phyloP scores from a whole-genome alignment of 1,140 invertebrate genomes.

The Samia ricini region DNA sequence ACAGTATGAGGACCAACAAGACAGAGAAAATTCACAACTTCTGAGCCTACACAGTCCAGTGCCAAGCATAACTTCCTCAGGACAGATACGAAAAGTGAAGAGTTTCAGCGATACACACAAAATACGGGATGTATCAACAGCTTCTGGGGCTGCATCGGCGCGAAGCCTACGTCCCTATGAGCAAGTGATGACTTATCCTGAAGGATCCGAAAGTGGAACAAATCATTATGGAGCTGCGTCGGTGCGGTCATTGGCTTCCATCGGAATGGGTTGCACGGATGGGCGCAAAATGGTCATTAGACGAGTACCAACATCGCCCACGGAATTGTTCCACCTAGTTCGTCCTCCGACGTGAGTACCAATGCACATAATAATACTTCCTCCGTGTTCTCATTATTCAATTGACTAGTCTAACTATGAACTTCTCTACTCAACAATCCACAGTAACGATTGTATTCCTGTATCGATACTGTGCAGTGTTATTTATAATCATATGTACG shows the following conservation, averaged over 20 bases:
- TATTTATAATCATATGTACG: not conserved
- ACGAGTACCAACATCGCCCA: conserved; percentile 88
- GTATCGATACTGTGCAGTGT: not conserved
- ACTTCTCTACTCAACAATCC: conserved; percentile 12
- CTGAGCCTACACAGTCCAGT: conserved; percentile 47
- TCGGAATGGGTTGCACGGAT: conserved; percentile 91
- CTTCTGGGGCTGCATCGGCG: conserved; percentile 66
- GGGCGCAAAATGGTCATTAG: conserved; percentile 90
- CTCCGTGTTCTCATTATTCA: conserved; percentile 62
- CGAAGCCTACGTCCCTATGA: conserved; percentile 68
- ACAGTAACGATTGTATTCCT: not conserved
- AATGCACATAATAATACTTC: conserved; percentile 51
- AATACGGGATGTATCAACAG: conserved; percentile 64
- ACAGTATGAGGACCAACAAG: conserved; percentile 52
- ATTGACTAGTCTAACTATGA: conserved; percentile 40
- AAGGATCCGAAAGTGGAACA: conserved; percentile 71
- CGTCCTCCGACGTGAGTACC: conserved; percentile 88
- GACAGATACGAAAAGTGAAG: conserved; percentile 71
- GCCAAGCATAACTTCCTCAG: conserved; percentile 63
- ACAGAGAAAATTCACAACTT: conserved; percentile 54
- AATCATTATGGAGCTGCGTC: conserved; percentile 81
- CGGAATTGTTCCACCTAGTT: conserved; percentile 88
- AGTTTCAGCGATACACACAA: conserved; percentile 68
- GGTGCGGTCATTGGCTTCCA: conserved; percentile 86
- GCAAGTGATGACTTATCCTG: conserved; percentile 59